phyloP scores from a whole-genome alignment of 2,797 vertebrate species.

The Falco columbarius region DNA sequence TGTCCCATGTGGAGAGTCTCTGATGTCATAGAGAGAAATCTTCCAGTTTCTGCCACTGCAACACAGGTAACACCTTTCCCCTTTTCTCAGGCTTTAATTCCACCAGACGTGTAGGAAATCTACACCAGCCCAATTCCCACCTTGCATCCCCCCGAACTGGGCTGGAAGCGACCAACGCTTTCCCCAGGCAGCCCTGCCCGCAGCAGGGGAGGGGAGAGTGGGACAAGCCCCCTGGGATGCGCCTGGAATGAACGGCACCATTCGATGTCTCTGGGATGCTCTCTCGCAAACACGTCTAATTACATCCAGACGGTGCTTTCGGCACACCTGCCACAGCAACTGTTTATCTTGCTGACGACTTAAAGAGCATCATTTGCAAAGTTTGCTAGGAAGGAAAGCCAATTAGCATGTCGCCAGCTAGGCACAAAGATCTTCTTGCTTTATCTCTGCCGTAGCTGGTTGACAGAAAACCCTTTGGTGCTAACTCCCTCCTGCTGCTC shows the following conservation, averaged over 20 bases:
- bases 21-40: not conserved
- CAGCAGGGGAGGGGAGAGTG: rapidly evolving
- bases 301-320: not conserved
- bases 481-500: not conserved
- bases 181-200: not conserved
- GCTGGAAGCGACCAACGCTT: rapidly evolving
- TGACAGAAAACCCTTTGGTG: not conserved
- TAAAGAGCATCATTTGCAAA: not conserved
- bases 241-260: not conserved
- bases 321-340: constrained; percentile 44
- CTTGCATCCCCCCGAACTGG: rapidly evolving
- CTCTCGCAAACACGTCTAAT: not conserved
- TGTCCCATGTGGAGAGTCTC: not conserved
- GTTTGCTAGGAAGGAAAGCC: not conserved
- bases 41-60: not conserved
- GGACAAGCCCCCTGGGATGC: rapidly evolving
- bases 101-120: not conserved
- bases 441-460: not conserved
- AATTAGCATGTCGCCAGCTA: not conserved
- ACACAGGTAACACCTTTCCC: not conserved
- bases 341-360: not conserved
- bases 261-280: not conserved
- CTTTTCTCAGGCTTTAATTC: not conserved
- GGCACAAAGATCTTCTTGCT: not conserved
- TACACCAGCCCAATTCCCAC: not conserved